phyloP scores from a whole-genome alignment of 2,888 invertebrate genomes.

The Alviniconcha strummeri region DNA sequence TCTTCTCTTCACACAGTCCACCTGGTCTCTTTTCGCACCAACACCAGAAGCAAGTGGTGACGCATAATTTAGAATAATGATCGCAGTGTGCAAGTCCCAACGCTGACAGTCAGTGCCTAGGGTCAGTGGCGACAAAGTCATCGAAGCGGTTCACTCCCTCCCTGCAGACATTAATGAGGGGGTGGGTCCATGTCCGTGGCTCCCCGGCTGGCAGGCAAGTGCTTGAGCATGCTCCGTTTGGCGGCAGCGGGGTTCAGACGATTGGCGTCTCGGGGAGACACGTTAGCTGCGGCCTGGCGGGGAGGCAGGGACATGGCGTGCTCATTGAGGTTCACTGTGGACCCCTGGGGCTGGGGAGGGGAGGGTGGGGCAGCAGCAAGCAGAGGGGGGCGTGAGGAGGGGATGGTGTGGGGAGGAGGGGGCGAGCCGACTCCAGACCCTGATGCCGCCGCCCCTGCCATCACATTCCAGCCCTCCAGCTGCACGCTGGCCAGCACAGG shows the following conservation, averaged over 20 bases:
- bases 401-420: constrained; percentile 4
- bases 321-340: constrained; percentile 15
- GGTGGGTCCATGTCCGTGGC: constrained; percentile 67
- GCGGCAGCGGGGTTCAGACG: constrained; percentile 63
- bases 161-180: constrained; percentile 53
- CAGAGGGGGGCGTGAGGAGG: constrained; percentile 19
- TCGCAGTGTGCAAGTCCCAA: too few species aligned
- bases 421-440: constrained; percentile 1
- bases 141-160: too few species aligned
- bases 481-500: constrained; percentile 28
- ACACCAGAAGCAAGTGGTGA: too few species aligned
- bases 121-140: too few species aligned
- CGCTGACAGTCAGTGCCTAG: too few species aligned
- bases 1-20: too few species aligned
- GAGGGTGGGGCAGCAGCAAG: constrained; percentile 26
- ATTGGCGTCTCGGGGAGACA: constrained; percentile 35
- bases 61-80: too few species aligned
- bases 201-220: constrained; percentile 63
- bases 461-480: constrained; percentile 3
- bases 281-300: constrained; percentile 28
- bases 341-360: constrained; percentile 27
- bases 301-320: constrained; percentile 27
- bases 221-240: constrained; percentile 69
- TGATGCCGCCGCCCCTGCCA: constrained; percentile 11
- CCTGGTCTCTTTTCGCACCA: too few species aligned